phyloP scores from a whole-genome alignment of 2,113 vertebrate genomes.

The Eretmochelys imbricata region DNA sequence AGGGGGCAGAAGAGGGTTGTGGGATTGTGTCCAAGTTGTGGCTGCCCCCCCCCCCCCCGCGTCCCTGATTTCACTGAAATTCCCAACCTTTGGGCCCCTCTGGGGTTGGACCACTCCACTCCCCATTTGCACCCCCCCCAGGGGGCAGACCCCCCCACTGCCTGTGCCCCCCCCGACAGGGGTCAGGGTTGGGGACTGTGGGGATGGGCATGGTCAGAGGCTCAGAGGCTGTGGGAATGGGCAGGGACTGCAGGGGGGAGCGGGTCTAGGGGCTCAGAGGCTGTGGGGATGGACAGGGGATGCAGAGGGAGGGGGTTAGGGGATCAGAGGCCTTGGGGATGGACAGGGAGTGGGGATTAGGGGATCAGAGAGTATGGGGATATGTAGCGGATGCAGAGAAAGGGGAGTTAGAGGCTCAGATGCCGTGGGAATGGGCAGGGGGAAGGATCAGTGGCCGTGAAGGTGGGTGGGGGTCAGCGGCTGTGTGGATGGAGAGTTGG shows the following conservation, averaged over 20 bases:
- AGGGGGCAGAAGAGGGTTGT: neutral
- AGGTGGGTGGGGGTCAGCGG: neutral
- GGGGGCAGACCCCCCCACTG: fast-evolving
- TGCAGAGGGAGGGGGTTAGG: neutral
- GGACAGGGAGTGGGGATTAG: neutral
- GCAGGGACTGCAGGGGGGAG: fast-evolving
- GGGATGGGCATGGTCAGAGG: too few species aligned
- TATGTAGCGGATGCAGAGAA: neutral
- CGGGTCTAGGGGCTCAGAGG: neutral
- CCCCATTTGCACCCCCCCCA: constrained; percentile 65
- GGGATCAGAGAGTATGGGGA: too few species aligned
- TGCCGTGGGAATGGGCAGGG: neutral
- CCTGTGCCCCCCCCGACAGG: neutral
- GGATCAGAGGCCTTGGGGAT: neutral
- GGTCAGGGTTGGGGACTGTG: neutral
- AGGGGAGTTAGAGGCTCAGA: neutral
- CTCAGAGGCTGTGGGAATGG: neutral
- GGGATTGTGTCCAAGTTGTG: neutral
- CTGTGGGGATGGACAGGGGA: fast-evolving
- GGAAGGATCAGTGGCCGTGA: neutral
- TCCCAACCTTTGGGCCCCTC: neutral
- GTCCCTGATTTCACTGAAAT: neutral
- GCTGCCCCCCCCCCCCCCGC: neutral
- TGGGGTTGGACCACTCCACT: neutral
- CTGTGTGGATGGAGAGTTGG: neutral